Evolutionary conservation across 1,140 invertebrate genomes (phyloP), one percentile per base, ranked within the genome.

Genomic region (Heliothis subflexa): DNA sequence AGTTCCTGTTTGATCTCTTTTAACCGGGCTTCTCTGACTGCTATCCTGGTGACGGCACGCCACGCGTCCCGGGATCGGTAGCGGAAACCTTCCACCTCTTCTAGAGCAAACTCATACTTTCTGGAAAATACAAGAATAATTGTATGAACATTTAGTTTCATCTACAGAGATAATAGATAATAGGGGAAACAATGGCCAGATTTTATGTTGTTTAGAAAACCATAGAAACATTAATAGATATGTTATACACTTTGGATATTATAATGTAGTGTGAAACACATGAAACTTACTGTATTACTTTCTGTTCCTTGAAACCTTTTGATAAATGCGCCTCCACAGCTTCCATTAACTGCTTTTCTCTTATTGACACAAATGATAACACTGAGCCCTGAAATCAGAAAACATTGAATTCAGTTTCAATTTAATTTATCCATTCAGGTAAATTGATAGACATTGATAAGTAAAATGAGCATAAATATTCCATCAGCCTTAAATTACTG

Each of bases 1-100:
- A 99, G 96, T 95, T 99, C 99, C 74, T 96, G 96, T 94, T 98
- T 98, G 62, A 99, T 99, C 96, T 99, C 99, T 88, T 98, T 98
- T 9, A 99, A 95, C 72, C 99, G 95, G 0, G 98, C 98, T 92
- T 99, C 98, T 71, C 98, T 95, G 0, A 99, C 97, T 0, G 98
- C 98, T 79, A 98, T 97, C 87, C 97, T 96, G 0, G 99, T 99
- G 0, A 99, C 98, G 1, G 98, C 98, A 86, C 97, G 96, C 97
- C 99, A 98, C 3, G 98, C 99, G 96, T 99, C 99, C 86, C 97
- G 96, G 0, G 98, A 97, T 88, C 99, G 95, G 95, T 99, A 99
- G 78, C 97, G 96, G 90, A 99, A 99, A 0, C 98, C 97, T 92
- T 99, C 99, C 47, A 99, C 97, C 95, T 99, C 98, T 80, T 99